Base-by-base conservation (phyloP, 1,140 invertebrate species). In the Ladona fulva region DNA sequence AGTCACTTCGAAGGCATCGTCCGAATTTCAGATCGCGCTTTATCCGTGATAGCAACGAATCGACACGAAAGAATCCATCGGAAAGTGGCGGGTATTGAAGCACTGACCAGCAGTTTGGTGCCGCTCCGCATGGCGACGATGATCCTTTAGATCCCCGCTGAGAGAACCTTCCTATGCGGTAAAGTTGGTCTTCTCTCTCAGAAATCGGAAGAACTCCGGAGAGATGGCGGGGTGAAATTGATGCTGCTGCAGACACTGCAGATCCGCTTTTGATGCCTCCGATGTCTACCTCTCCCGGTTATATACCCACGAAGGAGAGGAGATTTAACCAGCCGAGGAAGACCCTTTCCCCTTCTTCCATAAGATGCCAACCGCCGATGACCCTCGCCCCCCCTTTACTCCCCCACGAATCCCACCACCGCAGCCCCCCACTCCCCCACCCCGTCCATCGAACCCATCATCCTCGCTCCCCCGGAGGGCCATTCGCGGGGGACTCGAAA, bases 31-130 rank as follows among this genome's bases (percentile, higher is more conserved):
- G n/a, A n/a, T 37, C 29, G 29, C 29, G 29, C 29, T 37, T 37
- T 37, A 37, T 37, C 29, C 29, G 29, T 37, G 29, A 37, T 37
- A 37, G 1, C 29, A 37, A 37, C 29, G 29, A 37, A 37, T 37
- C 29, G 29, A 37, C 29, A 37, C 29, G 29, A 37, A 37, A 37
- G 8, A 37, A 37, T 37, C 29, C 29, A 37, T 5, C 1, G 29
- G 29, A 37, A 37, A n/a, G n/a, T 52, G 44, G 44, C 19, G 19
- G 44, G n/a, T 6, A 12, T 19, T 19, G 52, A 19, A 19, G 52
- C 52, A 66, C 52, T 66, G 52, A 66, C 52, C 52, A 66, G 52
- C n/a, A 66, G 52, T 66, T 66, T 66, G 52, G 52, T 66, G 52
- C 52, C 52, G 52, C 52, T 66, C 52, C 52, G 3, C 52, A 66